These are phyloP conservation scores for Encarsia formosa DNA, from an alignment of 2,888 invertebrate species.

Conservation along the genomic window DNA sequence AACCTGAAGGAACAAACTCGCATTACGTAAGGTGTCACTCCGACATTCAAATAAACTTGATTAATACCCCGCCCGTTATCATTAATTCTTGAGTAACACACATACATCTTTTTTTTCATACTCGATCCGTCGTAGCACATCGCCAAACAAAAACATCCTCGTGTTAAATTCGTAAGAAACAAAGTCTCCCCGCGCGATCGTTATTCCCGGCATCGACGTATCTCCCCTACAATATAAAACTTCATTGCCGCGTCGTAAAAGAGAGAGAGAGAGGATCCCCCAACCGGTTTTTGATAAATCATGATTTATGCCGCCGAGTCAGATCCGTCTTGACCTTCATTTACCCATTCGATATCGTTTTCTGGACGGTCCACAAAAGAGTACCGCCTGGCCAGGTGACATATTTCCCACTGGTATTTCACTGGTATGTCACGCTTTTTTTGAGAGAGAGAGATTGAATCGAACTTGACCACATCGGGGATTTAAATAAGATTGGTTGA, in stretches of 20 bases:
- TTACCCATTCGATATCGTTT: constrained; percentile 17
- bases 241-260: constrained; percentile 14
- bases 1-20: no score
- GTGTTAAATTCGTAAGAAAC: no score
- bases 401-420: constrained; percentile 27
- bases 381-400: constrained; percentile 10
- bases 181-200: no score
- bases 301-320: constrained; percentile 25
- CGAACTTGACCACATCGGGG: no score
- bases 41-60: no score
- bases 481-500: no score
- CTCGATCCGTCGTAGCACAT: no score
- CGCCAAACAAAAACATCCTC: no score
- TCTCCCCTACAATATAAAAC: constrained; percentile 14
- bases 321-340: constrained; percentile 23
- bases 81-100: constrained; percentile 10
- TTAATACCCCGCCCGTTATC: constrained; percentile 5
- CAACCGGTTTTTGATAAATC: constrained; percentile 28
- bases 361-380: no score
- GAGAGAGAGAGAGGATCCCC: constrained; percentile 20
- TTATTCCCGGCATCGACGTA: no score
- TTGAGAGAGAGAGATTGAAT: no score
- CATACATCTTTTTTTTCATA: constrained; percentile 9
- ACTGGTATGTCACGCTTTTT: constrained; percentile 8
- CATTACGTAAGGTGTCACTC: no score